A percentile compares a stretch with the other conserved stretches of the same genome.
Evolutionary conservation across 1,140 invertebrate genomes (phyloP).

Genomic region (Pollicipes pollicipes): DNA sequence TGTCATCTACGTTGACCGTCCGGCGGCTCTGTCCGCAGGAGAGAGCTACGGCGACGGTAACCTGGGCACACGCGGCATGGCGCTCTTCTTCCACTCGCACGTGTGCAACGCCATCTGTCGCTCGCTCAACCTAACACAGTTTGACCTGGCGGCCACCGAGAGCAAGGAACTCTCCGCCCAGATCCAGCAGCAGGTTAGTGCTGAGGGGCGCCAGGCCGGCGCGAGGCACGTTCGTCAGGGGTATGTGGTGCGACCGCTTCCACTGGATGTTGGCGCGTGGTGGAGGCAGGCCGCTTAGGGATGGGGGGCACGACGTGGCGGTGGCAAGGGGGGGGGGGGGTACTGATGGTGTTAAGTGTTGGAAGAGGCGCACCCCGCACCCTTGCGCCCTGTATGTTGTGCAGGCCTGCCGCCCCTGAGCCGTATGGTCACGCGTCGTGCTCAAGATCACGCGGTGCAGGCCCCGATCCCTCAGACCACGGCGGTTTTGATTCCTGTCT

Average conservation of each 20-base stretch:
- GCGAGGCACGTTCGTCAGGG: slow-evolving; percentile 9
- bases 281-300: too few relatives aligned
- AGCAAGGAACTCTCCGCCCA: slow-evolving; percentile 10
- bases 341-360: background rate
- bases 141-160: slow-evolving; percentile 34
- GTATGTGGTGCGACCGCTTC: background rate
- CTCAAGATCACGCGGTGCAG: too few relatives aligned
- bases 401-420: background rate
- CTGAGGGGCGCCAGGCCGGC: slow-evolving; percentile 6
- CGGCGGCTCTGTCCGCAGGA: too few relatives aligned
- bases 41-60: slow-evolving; percentile 39
- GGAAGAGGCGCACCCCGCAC: too few relatives aligned
- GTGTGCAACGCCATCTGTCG: slow-evolving; percentile 38
- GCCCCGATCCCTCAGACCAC: too few relatives aligned
- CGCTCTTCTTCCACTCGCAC: slow-evolving; percentile 41
- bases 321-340: too few relatives aligned
- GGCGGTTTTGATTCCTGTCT: background rate
- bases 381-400: too few relatives aligned
- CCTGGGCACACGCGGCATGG: slow-evolving; percentile 39
- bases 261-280: too few relatives aligned
- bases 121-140: slow-evolving; percentile 32
- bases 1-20: too few relatives aligned
- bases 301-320: too few relatives aligned
- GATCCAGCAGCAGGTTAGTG: slow-evolving; percentile 9
- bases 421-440: too few relatives aligned